Evolutionary conservation across 2,113 vertebrate species (phyloP).

Genomic region (Noturus placidus): DNA sequence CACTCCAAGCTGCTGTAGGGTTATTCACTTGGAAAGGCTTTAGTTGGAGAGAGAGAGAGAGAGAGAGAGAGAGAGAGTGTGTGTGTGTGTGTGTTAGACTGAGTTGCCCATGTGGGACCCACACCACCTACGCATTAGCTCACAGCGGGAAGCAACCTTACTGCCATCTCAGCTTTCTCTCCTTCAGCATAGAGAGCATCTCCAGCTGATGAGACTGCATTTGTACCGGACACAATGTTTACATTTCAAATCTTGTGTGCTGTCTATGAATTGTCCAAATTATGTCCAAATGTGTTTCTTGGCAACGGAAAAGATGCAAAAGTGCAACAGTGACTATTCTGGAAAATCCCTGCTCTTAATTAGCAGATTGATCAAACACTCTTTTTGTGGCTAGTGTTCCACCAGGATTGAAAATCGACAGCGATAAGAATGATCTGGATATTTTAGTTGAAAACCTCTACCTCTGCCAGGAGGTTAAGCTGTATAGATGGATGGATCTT

Average conservation of each 20-base stretch:
- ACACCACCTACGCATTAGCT: conserved; percentile 22
- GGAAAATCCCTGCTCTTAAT: not conserved
- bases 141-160: conserved; percentile 16
- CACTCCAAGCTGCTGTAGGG: not conserved
- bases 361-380: not conserved
- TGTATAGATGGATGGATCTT: not conserved
- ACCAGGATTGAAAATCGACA: not conserved
- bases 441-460: not conserved
- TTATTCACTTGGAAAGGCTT: conserved; percentile 3
- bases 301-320: not conserved
- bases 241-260: not conserved
- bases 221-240: not conserved
- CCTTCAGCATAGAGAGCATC: not conserved
- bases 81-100: conserved; percentile 15
- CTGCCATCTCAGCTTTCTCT: conserved; percentile 6
- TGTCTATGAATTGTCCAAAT: not conserved
- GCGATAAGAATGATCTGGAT: not conserved
- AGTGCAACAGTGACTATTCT: not conserved
- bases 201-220: not conserved
- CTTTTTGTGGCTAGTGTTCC: not conserved
- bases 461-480: not conserved
- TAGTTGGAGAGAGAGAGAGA: not conserved
- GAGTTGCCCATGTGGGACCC: conserved; percentile 8
- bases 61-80: not conserved
- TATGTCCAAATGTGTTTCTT: not conserved